Evolutionary conservation across 2,113 vertebrate genomes (phyloP).

Genomic region (Mesembrinibis cayennensis): DNA sequence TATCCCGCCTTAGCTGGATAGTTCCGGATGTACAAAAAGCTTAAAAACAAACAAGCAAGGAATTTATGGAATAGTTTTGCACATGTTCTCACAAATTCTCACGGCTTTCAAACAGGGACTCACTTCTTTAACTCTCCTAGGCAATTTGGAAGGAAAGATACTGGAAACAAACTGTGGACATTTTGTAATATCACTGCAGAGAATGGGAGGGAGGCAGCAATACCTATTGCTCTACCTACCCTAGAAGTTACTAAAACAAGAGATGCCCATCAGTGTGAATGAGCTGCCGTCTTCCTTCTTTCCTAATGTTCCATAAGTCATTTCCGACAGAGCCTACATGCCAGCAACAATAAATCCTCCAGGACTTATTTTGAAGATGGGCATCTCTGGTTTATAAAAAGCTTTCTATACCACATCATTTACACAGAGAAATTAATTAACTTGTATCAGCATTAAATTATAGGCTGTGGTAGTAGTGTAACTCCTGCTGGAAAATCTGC

Average conservation of each 20-base stretch:
- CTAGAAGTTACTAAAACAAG: neutral
- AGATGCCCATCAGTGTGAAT: neutral
- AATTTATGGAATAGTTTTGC: neutral
- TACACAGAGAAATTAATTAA: neutral
- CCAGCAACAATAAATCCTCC: neutral
- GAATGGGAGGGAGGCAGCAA: neutral
- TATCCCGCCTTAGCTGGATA: neutral
- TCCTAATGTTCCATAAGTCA: neutral
- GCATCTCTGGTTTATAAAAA: neutral
- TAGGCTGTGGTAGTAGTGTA: neutral
- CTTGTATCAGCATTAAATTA: neutral
- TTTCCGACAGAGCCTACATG: neutral
- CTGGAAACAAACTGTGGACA: neutral
- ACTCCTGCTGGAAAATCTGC: neutral
- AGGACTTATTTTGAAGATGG: neutral
- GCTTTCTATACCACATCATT: neutral
- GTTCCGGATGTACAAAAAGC: neutral
- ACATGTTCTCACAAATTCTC: neutral
- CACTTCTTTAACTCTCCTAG: neutral
- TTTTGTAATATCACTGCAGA: neutral
- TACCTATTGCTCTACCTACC: neutral
- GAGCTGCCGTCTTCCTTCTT: neutral
- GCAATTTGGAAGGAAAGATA: neutral
- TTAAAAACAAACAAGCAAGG: neutral
- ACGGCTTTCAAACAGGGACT: neutral